phyloP scores from a whole-genome alignment of 2,888 invertebrate species.

The Acleris cristana region DNA sequence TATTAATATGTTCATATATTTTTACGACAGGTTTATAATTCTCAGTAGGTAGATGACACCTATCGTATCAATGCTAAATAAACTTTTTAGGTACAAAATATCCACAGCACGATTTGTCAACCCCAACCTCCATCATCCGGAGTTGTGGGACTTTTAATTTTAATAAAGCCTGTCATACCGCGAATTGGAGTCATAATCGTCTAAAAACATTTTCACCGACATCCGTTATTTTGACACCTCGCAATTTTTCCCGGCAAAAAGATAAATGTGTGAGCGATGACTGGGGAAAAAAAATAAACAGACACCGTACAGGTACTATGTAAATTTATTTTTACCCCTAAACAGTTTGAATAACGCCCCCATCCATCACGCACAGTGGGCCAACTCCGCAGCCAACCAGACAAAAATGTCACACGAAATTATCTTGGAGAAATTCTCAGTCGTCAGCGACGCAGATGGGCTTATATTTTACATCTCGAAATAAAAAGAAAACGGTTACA shows the following conservation, averaged over 20 bases:
- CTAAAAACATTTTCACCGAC: constrained; percentile 29
- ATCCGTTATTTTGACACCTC: constrained; percentile 26
- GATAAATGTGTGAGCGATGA: constrained; percentile 37
- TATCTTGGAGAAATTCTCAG: constrained; percentile 43
- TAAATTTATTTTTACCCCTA: constrained; percentile 40
- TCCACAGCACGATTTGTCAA: constrained; percentile 13
- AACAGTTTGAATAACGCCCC: constrained; percentile 39
- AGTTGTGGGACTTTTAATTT: constrained; percentile 25
- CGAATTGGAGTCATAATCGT: constrained; percentile 29
- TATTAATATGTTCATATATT: too few species aligned
- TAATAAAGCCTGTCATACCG: constrained; percentile 32
- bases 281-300: constrained; percentile 37
- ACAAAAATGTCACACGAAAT: constrained; percentile 42
- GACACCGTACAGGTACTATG: constrained; percentile 37
- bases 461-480: constrained; percentile 48
- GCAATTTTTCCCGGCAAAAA: constrained; percentile 35
- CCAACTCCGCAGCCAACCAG: constrained; percentile 21
- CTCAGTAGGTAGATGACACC: too few species aligned
- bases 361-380: constrained; percentile 44
- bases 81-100: not conserved
- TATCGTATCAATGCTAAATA: not conserved
- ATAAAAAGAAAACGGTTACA: constrained; percentile 48
- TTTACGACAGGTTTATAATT: too few species aligned
- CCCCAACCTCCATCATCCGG: not conserved
- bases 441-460: constrained; percentile 43